phyloP scores from a whole-genome alignment of 2,113 vertebrate species.

The Tupaia tana region DNA sequence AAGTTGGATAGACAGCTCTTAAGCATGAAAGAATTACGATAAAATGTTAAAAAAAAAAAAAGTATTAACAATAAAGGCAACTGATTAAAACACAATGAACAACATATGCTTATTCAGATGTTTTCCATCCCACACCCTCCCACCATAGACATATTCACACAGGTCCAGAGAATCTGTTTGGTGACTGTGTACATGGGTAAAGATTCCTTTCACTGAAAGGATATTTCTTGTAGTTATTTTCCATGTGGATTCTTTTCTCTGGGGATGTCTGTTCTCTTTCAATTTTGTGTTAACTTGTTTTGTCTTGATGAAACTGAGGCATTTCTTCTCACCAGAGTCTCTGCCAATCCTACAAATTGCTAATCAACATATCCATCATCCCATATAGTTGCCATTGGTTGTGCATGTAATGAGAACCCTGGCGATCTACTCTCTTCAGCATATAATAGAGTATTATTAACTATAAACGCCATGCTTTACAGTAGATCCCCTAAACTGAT shows the following conservation, averaged over 20 bases:
- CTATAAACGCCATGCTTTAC: neutral
- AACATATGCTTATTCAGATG: rapidly evolving
- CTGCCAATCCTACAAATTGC: neutral
- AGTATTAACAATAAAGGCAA: neutral
- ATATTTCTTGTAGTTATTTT: too few species aligned
- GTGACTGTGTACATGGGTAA: neutral
- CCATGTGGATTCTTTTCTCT: neutral
- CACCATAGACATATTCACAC: rapidly evolving
- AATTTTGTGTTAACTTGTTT: neutral
- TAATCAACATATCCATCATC: neutral
- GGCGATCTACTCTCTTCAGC: neutral
- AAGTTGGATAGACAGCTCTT: neutral
- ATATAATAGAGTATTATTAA: neutral
- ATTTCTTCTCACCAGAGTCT: too few species aligned
- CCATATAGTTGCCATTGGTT: neutral
- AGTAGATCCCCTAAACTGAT: neutral
- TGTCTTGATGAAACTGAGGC: neutral
- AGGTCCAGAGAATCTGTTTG: neutral
- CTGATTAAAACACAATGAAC: neutral
- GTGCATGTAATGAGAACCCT: neutral
- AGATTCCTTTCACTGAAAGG: neutral
- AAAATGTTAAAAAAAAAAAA: neutral
- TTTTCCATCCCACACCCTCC: rapidly evolving
- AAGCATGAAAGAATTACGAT: neutral
- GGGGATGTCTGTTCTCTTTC: neutral